Evolutionary conservation across 2,888 invertebrate species (phyloP).

Genomic region (Drosophila subsilvestris): DNA sequence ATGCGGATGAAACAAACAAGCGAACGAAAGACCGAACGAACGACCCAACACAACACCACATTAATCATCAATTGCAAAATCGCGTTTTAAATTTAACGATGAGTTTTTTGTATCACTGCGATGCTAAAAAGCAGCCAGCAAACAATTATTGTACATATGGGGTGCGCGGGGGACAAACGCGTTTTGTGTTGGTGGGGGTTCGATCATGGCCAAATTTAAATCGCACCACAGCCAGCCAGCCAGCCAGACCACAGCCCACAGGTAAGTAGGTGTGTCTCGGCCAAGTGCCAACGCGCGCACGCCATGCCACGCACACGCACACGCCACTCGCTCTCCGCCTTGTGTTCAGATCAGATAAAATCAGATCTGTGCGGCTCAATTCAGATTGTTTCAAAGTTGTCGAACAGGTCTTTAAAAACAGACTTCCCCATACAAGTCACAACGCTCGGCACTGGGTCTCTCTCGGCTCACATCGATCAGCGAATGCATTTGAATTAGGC

Average conservation of each 20-base stretch:
- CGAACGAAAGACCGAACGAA: constrained; percentile 6
- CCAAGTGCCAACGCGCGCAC: constrained; percentile 43
- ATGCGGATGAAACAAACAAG: constrained; percentile 16
- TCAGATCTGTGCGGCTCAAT: constrained; percentile 35
- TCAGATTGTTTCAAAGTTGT: constrained; percentile 33
- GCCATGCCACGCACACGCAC: constrained; percentile 36
- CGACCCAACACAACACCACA: constrained; percentile 26
- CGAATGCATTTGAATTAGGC: constrained; percentile 61
- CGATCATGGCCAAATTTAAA: constrained; percentile 75
- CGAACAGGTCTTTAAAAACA: constrained; percentile 37
- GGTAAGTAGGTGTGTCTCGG: constrained; percentile 50
- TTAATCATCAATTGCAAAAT: constrained; percentile 73
- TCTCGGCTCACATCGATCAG: constrained; percentile 43
- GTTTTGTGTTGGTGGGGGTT: constrained; percentile 53
- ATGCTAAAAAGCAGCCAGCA: constrained; percentile 2
- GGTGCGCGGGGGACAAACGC: constrained; percentile 30
- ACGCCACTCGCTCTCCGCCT: constrained; percentile 9
- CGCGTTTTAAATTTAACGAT: constrained; percentile 61
- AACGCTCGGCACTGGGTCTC: constrained; percentile 32
- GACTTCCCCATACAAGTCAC: constrained; percentile 1
- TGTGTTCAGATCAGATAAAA: constrained; percentile 15
- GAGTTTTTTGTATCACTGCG: neutral
- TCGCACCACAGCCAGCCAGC: neutral
- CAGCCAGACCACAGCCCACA: neutral
- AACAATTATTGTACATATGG: constrained; percentile 25